Evolutionary conservation across 1,140 invertebrate genomes (phyloP).

Genomic region (Brachionus rubens): DNA sequence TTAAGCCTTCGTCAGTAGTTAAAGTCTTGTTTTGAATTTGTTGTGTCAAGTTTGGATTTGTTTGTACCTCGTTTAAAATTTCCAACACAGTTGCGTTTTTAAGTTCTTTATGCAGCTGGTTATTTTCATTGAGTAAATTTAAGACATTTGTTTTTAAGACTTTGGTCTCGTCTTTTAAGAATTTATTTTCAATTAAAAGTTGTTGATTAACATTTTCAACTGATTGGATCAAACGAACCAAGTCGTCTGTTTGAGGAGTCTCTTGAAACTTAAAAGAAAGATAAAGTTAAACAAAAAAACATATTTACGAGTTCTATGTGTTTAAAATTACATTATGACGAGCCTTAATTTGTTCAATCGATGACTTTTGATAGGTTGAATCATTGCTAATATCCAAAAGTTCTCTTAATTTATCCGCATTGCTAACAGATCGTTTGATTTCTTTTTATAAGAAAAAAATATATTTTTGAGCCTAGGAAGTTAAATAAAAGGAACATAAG

Average conservation of each 20-base stretch:
- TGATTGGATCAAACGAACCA: conserved; percentile 34
- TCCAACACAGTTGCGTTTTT: conserved; percentile 43
- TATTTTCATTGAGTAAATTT: conserved; percentile 23
- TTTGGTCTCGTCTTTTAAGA: conserved; percentile 16
- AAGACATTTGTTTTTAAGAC: not conserved
- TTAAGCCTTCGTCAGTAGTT: not conserved
- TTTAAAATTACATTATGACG: not conserved
- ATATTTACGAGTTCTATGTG: too few relatives aligned
- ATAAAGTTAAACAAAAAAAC: not conserved
- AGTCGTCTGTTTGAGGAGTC: conserved; percentile 22
- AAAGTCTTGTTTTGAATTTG: not conserved
- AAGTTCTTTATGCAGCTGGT: not conserved
- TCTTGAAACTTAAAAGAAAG: conserved; percentile 18
- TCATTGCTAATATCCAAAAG: conserved; percentile 9
- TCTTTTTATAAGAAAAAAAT: not conserved
- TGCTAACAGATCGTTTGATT: not conserved
- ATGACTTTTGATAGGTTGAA: not conserved
- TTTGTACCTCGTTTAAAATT: conserved; percentile 25
- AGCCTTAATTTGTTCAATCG: not conserved
- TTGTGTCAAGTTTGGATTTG: not conserved
- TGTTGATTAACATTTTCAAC: conserved; percentile 30
- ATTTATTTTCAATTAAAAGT: conserved; percentile 25
- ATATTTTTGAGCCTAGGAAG: not conserved
- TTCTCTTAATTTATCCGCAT: conserved; percentile 19
- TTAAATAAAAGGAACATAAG: not conserved